These are phyloP conservation scores for Caenorhabditis panamensis DNA, from an alignment of 2,888 invertebrate genomes.

Conservation along the genomic window DNA sequence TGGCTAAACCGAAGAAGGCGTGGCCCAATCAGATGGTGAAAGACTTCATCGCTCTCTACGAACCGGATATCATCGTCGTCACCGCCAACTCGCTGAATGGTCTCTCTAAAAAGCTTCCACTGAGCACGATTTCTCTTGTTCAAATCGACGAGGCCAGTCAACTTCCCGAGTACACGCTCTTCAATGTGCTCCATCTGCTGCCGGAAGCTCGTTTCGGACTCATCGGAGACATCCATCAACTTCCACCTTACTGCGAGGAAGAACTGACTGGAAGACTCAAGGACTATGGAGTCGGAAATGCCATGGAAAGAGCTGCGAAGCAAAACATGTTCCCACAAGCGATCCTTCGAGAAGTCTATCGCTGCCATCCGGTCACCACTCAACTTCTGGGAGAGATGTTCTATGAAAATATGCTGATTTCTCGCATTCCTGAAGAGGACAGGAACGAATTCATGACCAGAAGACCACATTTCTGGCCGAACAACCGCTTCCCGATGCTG, in stretches of 20 bases:
- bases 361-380: constrained; percentile 28
- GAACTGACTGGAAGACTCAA: constrained; percentile 27
- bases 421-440: background rate
- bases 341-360: constrained; percentile 13
- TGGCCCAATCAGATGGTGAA: constrained; percentile 4
- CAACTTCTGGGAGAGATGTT: constrained; percentile 23
- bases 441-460: constrained; percentile 14
- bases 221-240: constrained; percentile 32
- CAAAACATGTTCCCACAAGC: constrained; percentile 21
- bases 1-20: background rate
- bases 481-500: constrained; percentile 19
- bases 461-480: constrained; percentile 25
- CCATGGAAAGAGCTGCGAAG: constrained; percentile 19
- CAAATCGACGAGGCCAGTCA: constrained; percentile 39
- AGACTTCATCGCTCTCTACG: constrained; percentile 3
- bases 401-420: constrained; percentile 12
- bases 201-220: constrained; percentile 13
- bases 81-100: constrained; percentile 7
- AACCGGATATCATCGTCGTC: constrained; percentile 28
- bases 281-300: constrained; percentile 35
- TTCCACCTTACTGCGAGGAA: constrained; percentile 34
- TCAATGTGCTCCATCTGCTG: background rate
- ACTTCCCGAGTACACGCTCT: constrained; percentile 14
- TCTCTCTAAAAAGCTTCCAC: background rate
- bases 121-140: background rate